A percentile compares a stretch with the other conserved stretches of the same genome.
Conservation (phyloP, 2,888 invertebrate genomes). For the Apantesis nais region DNA sequence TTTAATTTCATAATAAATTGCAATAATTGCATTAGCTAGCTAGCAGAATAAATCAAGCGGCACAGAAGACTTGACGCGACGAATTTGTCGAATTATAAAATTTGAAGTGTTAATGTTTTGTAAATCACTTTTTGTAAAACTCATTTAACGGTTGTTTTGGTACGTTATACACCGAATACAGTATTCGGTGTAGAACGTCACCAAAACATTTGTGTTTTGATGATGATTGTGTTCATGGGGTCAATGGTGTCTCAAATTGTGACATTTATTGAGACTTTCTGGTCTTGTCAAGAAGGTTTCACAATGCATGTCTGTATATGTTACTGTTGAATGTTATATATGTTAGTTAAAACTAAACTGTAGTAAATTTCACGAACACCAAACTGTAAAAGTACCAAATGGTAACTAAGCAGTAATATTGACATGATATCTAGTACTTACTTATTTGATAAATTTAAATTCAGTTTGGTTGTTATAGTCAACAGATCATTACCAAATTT, state of each 20-base stretch:
- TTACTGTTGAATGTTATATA: background rate
- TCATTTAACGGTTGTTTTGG: background rate
- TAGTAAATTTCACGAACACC: no score
- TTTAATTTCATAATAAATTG: constrained; percentile 85
- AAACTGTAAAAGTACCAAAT: no score
- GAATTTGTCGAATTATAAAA: constrained; percentile 54
- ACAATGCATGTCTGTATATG: background rate
- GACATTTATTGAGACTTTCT: no score
- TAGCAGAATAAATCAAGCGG: constrained; percentile 75
- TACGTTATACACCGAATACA: background rate
- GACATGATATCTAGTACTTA: no score
- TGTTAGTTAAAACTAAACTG: background rate
- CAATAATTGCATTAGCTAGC: constrained; percentile 81
- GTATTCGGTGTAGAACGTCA: no score
- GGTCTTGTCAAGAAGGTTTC: constrained; percentile 13
- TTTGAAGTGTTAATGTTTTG: constrained; percentile 45
- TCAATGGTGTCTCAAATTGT: no score
- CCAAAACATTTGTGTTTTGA: no score
- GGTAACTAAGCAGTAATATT: no score
- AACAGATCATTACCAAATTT: no score
- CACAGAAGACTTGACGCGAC: constrained; percentile 54
- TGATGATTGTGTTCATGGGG: no score
- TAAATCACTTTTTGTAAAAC: constrained; percentile 26
- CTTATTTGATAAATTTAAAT: no score
- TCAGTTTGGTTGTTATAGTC: no score